Evolutionary conservation across 1,140 invertebrate species (phyloP), one percentile per base, ranked within the genome.

Genomic region (Hydropsyche tenuis): DNA sequence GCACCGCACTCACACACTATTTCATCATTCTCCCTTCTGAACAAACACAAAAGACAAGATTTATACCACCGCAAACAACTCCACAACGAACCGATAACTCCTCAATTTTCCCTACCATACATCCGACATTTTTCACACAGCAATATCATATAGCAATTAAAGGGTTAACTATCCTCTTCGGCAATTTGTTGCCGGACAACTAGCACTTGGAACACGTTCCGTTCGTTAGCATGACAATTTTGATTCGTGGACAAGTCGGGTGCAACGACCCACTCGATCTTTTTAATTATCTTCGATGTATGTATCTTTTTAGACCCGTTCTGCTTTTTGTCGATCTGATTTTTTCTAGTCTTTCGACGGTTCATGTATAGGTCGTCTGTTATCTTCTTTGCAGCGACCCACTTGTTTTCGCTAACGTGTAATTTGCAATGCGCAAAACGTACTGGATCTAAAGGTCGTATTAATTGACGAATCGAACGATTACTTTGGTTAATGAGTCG

Each of bases 341-440:
- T 12, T 12, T 12, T 16, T 43, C 45, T 1, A n/a, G 2, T 46
- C 45, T 12, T 46, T 46, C 11, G 2, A 46, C 2, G 18, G 45
- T 46, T 46, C 45, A 16, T 46, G 14, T n/a, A n/a, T 16, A 16
- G 48, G 16, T 53, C 16, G 48, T 18, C 1, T 16, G n/a, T 53
- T 53, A 53, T 53, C 48, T 48, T 2, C 18, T 53, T 20, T 20
- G 48, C 45, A 53, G 18, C 48, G 48, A 53, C 48, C 48, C 20
- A 53, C 48, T 53, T 53, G 48, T 53, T 53, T 20, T 53, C 14
- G 46, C 14, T 6, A 2, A 53, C 6, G 9, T 53, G 16, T 20
- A 20, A 53, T 18, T 53, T 14, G 14, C 4, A 18, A 53, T 53
- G 48, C 48, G 20, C 16, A 18, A 20, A 18, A n/a, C 46, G 16